Base-by-base conservation (phyloP, 1,140 invertebrate genomes). In the Meloidogyne floridensis region DNA sequence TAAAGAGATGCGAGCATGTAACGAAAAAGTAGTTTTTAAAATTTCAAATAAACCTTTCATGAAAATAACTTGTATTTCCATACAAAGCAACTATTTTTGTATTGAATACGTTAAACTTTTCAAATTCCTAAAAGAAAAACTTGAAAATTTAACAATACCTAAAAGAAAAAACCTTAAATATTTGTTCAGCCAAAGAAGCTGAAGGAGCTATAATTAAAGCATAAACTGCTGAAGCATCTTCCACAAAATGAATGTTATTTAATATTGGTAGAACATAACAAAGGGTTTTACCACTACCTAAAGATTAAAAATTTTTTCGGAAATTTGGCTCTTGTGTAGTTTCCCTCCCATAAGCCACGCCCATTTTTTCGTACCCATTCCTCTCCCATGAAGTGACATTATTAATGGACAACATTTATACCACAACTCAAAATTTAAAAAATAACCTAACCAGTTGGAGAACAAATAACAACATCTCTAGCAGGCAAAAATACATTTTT, bases 281-380 rank as follows among this genome's bases (percentile, higher is more conserved):
- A 9, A 86, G 54, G 2, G 85, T 86, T 56, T 86, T 86, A n/a
- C 85, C 85, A 70, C 84, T 86, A 11, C 84, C 84, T 79, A n/a
- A 69, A 32, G 32, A 32, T 32, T 32, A 72, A 47, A 10, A 43
- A 81, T 18, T 6, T 6, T 56, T 5, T 42, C 20, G 20, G 7
- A 15, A 43, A 11, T n/a, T 32, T 32, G 32, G 32, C 32, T 32
- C 32, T 32, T 32, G 32, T 32, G 32, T 32, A 32, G 32, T 32
- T 32, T 32, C 32, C 32, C 32, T 32, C 32, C 32, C 32, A 32
- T 32, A 32, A 32, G 32, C 32, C 32, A 32, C 32, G 32, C 32
- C 32, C 32, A 32, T 32, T 32, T 32, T 32, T 32, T 32, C 32
- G 32, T 32, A 32, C 32, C 32, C 32, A 32, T 32, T 32, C 32